Evolutionary conservation across 2,888 invertebrate genomes (phyloP).

Genomic region (Notodonta dromedarius): DNA sequence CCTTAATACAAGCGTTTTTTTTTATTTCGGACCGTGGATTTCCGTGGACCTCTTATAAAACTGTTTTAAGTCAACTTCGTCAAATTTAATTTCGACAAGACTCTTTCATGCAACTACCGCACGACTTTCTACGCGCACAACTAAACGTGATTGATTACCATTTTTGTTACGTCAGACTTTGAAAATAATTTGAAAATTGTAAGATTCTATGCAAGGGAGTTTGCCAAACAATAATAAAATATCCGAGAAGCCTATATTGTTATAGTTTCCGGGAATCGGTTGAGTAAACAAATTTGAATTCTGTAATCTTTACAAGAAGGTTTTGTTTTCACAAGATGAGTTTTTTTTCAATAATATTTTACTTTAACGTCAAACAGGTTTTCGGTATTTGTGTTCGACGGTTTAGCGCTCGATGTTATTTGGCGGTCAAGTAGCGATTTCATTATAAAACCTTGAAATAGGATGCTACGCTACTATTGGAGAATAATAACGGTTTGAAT

Average conservation of each 20-base stretch:
- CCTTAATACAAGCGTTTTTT: neutral
- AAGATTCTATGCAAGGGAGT: constrained; percentile 12
- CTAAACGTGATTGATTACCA: constrained; percentile 38
- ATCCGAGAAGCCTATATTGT: neutral
- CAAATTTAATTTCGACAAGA: neutral
- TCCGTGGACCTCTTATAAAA: neutral
- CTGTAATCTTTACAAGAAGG: neutral
- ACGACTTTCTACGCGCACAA: constrained; percentile 30
- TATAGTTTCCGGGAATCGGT: neutral
- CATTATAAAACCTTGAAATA: neutral
- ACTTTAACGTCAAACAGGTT: too few species aligned
- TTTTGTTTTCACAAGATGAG: neutral
- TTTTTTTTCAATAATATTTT: too few species aligned
- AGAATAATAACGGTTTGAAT: constrained; percentile 8
- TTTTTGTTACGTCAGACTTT: constrained; percentile 19
- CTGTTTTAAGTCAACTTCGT: neutral
- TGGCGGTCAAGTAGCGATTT: neutral
- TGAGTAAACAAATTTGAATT: neutral
- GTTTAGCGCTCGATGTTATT: neutral
- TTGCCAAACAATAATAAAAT: constrained; percentile 1
- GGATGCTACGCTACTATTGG: neutral
- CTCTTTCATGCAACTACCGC: constrained; percentile 15
- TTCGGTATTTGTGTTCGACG: too few species aligned
- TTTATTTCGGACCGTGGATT: too few species aligned
- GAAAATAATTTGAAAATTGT: neutral